These are phyloP conservation scores for Sarcophaga caerulescens DNA, from an alignment of 2,888 invertebrate species.

Conservation along the genomic window DNA sequence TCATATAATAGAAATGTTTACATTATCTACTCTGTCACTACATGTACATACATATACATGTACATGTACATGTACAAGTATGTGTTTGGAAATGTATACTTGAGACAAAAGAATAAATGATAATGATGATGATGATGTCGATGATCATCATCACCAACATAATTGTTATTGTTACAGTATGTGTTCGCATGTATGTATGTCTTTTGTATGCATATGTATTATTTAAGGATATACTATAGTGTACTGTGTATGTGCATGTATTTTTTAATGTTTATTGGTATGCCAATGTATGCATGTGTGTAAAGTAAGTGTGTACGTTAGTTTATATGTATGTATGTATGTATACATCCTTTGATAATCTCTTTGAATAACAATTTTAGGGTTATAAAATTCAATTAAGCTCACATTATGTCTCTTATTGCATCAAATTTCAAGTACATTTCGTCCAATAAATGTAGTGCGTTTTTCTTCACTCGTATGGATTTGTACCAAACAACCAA, in stretches of 20 bases:
- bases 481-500: background rate
- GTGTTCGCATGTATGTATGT: background rate
- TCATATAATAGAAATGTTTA: constrained; percentile 50
- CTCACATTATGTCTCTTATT: constrained; percentile 66
- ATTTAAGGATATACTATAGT: too few species aligned
- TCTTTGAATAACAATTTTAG: constrained; percentile 68
- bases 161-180: constrained; percentile 7
- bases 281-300: too few species aligned
- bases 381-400: constrained; percentile 69
- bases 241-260: too few species aligned
- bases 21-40: constrained; percentile 3
- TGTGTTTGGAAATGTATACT: background rate
- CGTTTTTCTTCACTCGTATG: background rate
- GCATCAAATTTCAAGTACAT: constrained; percentile 62
- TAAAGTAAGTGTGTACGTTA: too few species aligned
- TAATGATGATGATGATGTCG: constrained; percentile 14
- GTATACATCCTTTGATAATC: constrained; percentile 61
- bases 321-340: too few species aligned
- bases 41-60: too few species aligned
- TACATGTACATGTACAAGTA: background rate
- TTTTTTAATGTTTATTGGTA: too few species aligned
- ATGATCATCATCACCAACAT: background rate
- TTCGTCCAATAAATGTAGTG: constrained; percentile 49
- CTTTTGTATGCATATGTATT: too few species aligned
- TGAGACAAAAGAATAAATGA: background rate